phyloP scores from a whole-genome alignment of 2,888 invertebrate genomes.

The Sarcophaga rosellei region DNA sequence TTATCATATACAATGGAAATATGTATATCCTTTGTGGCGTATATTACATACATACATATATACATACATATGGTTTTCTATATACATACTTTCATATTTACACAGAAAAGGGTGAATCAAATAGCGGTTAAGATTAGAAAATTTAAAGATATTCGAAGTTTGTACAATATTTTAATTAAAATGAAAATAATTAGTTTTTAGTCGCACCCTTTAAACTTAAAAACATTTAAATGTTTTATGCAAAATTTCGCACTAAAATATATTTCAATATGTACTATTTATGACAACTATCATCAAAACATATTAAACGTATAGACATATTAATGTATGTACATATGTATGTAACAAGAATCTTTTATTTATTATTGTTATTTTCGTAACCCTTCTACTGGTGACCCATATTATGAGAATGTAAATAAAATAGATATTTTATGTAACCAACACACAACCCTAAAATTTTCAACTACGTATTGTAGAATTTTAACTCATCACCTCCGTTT shows the following conservation, averaged over 20 bases:
- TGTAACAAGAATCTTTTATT: constrained; percentile 40
- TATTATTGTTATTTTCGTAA: neutral
- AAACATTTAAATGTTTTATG: neutral
- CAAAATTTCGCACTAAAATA: neutral
- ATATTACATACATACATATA: neutral
- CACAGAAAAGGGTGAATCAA: no score
- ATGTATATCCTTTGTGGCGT: neutral
- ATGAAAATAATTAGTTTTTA: neutral
- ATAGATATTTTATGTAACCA: constrained; percentile 35
- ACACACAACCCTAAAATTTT: constrained; percentile 25
- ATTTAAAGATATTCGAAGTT: no score
- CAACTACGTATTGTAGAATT: neutral
- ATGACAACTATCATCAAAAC: constrained; percentile 62
- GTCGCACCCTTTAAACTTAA: neutral
- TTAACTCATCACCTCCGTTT: constrained; percentile 15
- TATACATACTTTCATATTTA: neutral
- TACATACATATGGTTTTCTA: constrained; percentile 12
- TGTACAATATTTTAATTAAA: no score
- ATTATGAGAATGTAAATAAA: constrained; percentile 25
- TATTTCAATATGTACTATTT: neutral
- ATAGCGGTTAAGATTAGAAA: no score
- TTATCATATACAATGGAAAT: constrained; percentile 27
- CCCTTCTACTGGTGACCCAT: constrained; percentile 40
- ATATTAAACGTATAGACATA: constrained; percentile 39
- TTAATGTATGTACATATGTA: neutral